phyloP scores from a whole-genome alignment of 1,140 invertebrate genomes.

The Lepidurus packardi region DNA sequence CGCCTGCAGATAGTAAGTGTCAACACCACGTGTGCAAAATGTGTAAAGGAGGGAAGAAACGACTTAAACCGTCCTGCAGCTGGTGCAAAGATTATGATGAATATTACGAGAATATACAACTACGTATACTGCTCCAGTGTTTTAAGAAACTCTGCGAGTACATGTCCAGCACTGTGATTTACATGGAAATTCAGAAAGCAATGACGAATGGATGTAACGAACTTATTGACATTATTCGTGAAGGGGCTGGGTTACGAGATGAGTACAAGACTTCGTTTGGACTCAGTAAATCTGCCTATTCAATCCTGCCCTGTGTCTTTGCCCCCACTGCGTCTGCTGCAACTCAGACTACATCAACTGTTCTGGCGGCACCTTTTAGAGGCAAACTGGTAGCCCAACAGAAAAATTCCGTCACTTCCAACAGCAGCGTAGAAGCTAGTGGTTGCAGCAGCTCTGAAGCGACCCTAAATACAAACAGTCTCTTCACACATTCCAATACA shows the following conservation, averaged over 20 bases:
- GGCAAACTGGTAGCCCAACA: not conserved
- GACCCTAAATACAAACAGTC: not conserved
- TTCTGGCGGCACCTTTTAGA: not conserved
- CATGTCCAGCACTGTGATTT: slow-evolving; percentile 64
- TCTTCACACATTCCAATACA: not conserved
- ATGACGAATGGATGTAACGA: slow-evolving; percentile 48
- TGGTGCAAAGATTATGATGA: slow-evolving; percentile 78
- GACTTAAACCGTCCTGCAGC: slow-evolving; percentile 71
- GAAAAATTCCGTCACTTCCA: slow-evolving; percentile 2
- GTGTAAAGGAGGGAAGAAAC: slow-evolving; percentile 76
- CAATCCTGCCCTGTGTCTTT: slow-evolving; percentile 65
- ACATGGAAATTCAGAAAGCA: slow-evolving; percentile 52
- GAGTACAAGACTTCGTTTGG: slow-evolving; percentile 64
- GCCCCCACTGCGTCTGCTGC: slow-evolving; percentile 44
- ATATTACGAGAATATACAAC: slow-evolving; percentile 74
- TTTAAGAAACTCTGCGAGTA: slow-evolving; percentile 83
- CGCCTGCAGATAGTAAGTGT: slow-evolving; percentile 71
- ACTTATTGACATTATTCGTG: slow-evolving; percentile 66
- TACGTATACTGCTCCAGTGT: slow-evolving; percentile 73
- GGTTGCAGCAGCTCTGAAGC: not conserved
- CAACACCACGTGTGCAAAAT: slow-evolving; percentile 77
- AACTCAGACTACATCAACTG: slow-evolving; percentile 17
- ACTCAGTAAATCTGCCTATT: slow-evolving; percentile 62
- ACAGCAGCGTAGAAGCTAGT: not conserved
- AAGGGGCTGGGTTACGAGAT: slow-evolving; percentile 70